Conservation (phyloP, 2,113 vertebrate species). For the Egretta garzetta region DNA sequence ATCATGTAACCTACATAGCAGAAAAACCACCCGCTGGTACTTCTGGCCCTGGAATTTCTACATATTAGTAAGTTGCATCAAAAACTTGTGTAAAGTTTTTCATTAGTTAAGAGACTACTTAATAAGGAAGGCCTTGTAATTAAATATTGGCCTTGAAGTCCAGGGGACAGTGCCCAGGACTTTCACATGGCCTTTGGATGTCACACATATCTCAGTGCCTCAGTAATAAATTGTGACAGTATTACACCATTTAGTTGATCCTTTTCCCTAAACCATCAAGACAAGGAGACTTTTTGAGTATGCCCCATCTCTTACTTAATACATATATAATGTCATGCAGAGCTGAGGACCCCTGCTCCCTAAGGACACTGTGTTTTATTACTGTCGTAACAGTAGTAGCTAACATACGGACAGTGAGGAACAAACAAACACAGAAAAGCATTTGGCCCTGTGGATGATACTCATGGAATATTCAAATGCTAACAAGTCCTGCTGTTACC, state of each 20-base stretch:
- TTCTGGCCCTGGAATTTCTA: not conserved
- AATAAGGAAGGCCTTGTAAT: not conserved
- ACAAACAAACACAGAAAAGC: not conserved
- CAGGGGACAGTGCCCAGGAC: not conserved
- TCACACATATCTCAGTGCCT: not conserved
- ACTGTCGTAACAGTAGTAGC: not conserved
- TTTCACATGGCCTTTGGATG: not conserved
- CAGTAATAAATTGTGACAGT: not conserved
- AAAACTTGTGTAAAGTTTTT: not conserved
- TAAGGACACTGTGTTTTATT: not conserved
- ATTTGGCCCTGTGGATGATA: not conserved
- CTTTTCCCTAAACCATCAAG: not conserved
- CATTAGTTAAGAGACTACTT: not conserved
- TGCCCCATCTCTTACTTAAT: not conserved
- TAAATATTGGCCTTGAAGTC: not conserved
- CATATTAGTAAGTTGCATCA: not conserved
- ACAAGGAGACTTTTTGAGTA: not conserved
- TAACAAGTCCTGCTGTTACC: not conserved
- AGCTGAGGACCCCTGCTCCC: not conserved
- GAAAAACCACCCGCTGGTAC: not conserved
- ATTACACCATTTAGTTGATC: not conserved
- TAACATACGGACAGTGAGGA: not conserved
- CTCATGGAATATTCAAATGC: not conserved
- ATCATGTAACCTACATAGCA: rapidly evolving
- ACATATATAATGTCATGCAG: not conserved